These are phyloP conservation scores for Oreortyx pictus DNA, from an alignment of 2,797 vertebrate genomes.

Conservation along the genomic window DNA sequence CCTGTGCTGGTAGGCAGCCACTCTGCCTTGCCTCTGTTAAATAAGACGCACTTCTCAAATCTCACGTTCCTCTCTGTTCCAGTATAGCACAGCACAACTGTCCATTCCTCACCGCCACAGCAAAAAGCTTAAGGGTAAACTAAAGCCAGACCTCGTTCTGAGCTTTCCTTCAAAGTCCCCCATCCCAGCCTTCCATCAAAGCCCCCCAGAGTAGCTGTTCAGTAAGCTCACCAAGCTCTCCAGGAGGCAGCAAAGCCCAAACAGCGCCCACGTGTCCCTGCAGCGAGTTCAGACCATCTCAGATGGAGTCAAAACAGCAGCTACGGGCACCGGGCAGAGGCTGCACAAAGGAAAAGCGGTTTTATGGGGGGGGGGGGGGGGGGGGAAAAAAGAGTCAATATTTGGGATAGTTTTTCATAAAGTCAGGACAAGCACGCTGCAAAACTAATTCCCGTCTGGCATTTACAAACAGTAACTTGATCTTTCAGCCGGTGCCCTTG, in stretches of 20 bases:
- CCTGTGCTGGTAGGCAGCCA: neutral
- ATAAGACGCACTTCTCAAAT: neutral
- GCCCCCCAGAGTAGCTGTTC: neutral
- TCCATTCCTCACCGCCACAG: neutral
- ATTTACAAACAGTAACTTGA: conserved; percentile 81
- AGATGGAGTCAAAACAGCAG: neutral
- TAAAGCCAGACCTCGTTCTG: rapidly evolving
- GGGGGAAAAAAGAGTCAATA: conserved; percentile 64
- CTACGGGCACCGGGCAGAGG: neutral
- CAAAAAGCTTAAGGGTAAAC: neutral
- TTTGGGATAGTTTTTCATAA: conserved; percentile 69
- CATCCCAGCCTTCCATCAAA: neutral
- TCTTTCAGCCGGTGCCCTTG: conserved; percentile 77
- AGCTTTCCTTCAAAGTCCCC: neutral
- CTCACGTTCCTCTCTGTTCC: neutral
- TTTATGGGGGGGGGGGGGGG: neutral
- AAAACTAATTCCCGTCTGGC: conserved; percentile 81
- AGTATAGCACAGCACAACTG: neutral
- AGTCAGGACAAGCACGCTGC: conserved; percentile 75
- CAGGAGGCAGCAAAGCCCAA: conserved; percentile 1
- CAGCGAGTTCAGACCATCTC: neutral
- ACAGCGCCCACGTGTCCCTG: neutral
- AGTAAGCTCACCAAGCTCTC: neutral
- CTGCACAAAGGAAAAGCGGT: neutral
- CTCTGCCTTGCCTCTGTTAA: neutral